Conservation (phyloP, 2,888 invertebrate species). For the Ormyrus labotus region DNA sequence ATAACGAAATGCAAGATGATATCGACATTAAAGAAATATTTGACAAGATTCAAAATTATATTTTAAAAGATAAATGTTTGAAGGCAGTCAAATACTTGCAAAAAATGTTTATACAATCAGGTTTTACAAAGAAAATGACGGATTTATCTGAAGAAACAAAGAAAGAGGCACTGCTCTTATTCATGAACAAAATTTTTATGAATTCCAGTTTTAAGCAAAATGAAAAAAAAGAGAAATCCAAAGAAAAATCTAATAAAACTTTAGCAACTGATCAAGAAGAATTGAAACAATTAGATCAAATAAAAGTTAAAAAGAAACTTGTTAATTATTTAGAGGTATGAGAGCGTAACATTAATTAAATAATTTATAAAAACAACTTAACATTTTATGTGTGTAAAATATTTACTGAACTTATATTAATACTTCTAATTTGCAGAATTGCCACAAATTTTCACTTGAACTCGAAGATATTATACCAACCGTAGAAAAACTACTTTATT, state of each 20-base stretch:
- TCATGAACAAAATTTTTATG: conserved; percentile 69
- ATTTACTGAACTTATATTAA: neutral
- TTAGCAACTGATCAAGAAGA: conserved; percentile 62
- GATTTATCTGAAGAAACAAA: too few relatives aligned
- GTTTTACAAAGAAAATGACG: too few relatives aligned
- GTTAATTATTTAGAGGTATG: conserved; percentile 84
- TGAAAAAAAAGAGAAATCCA: conserved; percentile 51
- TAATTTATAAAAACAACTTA: neutral
- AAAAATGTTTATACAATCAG: too few relatives aligned
- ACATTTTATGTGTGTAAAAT: neutral
- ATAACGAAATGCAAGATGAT: too few relatives aligned
- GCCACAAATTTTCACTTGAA: conserved; percentile 76
- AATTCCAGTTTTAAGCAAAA: conserved; percentile 63
- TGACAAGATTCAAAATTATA: too few relatives aligned
- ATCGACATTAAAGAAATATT: too few relatives aligned
- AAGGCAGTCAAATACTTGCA: too few relatives aligned
- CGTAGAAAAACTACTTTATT: conserved; percentile 85
- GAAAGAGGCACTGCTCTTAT: conserved; percentile 65
- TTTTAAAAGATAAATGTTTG: too few relatives aligned
- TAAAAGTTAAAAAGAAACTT: conserved; percentile 80
- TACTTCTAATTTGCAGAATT: conserved; percentile 73
- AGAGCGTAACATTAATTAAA: neutral
- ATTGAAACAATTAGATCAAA: conserved; percentile 77
- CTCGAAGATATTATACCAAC: conserved; percentile 79
- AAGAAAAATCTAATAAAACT: conserved; percentile 59